A percentile compares a stretch with the other conserved stretches of the same genome.
Evolutionary conservation across 92 coral and sea anemone genomes (phyloP).

Genomic region (Meandrina meandrites): DNA sequence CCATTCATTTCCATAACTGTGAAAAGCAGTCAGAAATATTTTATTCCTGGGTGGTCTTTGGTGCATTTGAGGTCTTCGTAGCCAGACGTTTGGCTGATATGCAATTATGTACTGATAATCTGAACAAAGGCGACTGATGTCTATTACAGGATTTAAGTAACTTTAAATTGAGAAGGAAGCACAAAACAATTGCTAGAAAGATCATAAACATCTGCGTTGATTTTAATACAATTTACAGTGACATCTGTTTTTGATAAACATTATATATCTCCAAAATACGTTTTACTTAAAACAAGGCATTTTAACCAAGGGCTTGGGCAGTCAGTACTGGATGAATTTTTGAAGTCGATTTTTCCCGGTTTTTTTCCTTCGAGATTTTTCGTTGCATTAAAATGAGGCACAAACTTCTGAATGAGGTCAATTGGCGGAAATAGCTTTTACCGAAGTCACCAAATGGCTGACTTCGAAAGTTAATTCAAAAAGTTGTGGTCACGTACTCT

Average conservation of each 20-base stretch:
- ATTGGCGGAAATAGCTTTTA: slow-evolving; percentile 20
- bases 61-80: not conserved
- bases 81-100: not conserved
- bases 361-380: not conserved
- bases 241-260: not conserved
- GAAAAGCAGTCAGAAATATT: not conserved
- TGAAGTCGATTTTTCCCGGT: not conserved
- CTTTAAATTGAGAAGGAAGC: slow-evolving; percentile 17
- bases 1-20: too few species aligned
- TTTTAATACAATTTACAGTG: not conserved
- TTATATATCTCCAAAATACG: not conserved
- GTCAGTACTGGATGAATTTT: not conserved
- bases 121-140: not conserved
- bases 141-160: not conserved
- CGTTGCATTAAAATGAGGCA: not conserved
- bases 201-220: not conserved
- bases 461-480: not conserved
- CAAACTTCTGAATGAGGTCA: too few species aligned
- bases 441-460: not conserved
- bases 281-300: not conserved
- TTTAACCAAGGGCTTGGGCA: not conserved
- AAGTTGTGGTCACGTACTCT: slow-evolving; percentile 22
- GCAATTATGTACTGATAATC: not conserved
- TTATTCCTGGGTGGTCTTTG: not conserved
- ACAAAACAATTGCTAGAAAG: not conserved